phyloP scores from a whole-genome alignment of 2,113 vertebrate species.

The Entomyzon cyanotis region DNA sequence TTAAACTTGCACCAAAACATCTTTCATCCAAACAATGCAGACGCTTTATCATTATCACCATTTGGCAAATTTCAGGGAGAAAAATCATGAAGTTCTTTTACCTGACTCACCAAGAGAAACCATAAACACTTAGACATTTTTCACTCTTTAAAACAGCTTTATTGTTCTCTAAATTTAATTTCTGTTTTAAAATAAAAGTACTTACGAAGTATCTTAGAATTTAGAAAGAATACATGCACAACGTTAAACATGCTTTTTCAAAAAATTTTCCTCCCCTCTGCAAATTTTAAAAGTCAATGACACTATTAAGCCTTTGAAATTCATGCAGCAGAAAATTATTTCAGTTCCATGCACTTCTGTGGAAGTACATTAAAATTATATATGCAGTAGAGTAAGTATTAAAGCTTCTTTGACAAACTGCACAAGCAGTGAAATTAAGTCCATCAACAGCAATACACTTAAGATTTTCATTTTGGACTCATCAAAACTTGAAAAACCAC shows the following conservation, averaged over 20 bases:
- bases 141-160: not conserved
- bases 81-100: not conserved
- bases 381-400: not conserved
- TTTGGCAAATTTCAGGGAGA: not conserved
- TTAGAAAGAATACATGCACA: not conserved
- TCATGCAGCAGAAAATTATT: not conserved
- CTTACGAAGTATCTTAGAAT: not conserved
- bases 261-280: not conserved
- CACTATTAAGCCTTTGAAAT: not conserved
- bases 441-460: not conserved
- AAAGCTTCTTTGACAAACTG: not conserved
- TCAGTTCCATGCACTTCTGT: accelerated
- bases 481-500: not conserved
- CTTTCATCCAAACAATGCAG: not conserved
- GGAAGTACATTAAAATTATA: not conserved
- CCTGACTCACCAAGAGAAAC: not conserved
- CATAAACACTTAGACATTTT: not conserved
- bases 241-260: not conserved
- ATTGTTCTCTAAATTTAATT: not conserved
- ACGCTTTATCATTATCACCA: not conserved
- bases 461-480: not conserved
- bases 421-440: not conserved
- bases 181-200: not conserved
- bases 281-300: not conserved
- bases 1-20: not conserved